phyloP scores from a whole-genome alignment of 2,113 vertebrate genomes.

The Rhizomys pruinosus region DNA sequence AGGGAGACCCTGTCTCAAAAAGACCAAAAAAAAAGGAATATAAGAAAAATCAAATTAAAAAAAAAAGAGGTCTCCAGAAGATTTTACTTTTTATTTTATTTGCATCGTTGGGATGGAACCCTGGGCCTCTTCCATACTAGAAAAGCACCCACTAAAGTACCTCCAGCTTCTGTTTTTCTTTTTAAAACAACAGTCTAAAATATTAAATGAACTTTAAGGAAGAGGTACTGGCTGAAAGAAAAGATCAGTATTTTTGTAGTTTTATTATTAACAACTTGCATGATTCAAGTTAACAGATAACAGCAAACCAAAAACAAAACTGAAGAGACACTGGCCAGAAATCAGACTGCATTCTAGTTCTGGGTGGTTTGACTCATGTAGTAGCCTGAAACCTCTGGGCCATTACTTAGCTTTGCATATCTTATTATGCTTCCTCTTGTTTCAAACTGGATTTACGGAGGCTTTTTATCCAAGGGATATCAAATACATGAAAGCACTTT shows the following conservation, averaged over 20 bases:
- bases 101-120: neutral
- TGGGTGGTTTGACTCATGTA: neutral
- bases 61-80: too few relatives aligned
- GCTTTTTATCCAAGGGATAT: neutral
- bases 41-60: too few relatives aligned
- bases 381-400: neutral
- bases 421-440: conserved; percentile 9
- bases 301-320: neutral
- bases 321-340: neutral
- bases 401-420: conserved; percentile 12
- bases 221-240: neutral
- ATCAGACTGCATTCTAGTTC: neutral
- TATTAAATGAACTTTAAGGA: conserved; percentile 1
- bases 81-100: conserved; percentile 20
- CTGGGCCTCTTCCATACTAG: neutral
- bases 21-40: too few relatives aligned
- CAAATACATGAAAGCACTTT: conserved; percentile 21
- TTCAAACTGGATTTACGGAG: conserved; percentile 39
- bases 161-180: conserved; percentile 1
- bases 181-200: conserved; percentile 25
- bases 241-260: neutral
- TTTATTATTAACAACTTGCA: conserved; percentile 5
- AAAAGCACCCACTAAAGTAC: neutral
- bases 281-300: conserved; percentile 27
- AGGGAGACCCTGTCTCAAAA: too few relatives aligned